A percentile compares a stretch with the other conserved stretches of the same genome.
Evolutionary conservation across 2,888 invertebrate genomes (phyloP).

Genomic region (Dryomyza anilis): DNA sequence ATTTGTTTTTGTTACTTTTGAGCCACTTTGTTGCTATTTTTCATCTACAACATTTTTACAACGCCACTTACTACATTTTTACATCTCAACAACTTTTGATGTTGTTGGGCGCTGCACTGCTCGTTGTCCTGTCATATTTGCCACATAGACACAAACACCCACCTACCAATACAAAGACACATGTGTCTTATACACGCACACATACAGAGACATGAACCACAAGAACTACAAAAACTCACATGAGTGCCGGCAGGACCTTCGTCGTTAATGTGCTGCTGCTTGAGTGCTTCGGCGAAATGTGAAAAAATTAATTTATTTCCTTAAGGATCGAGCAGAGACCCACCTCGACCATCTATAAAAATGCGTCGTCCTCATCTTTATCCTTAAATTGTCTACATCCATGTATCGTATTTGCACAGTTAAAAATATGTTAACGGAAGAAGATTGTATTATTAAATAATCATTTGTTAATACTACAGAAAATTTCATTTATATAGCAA

Average conservation of each 20-base stretch:
- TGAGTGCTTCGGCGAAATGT: neutral
- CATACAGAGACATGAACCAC: neutral
- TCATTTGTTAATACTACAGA: too few relatives aligned
- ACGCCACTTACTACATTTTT: conserved; percentile 8
- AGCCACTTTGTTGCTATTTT: neutral
- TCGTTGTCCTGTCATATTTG: neutral
- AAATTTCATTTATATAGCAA: too few relatives aligned
- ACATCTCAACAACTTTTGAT: conserved; percentile 11
- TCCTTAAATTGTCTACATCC: neutral
- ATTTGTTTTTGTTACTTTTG: neutral
- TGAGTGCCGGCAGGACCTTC: too few relatives aligned
- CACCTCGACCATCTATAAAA: too few relatives aligned
- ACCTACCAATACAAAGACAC: neutral
- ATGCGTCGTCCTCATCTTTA: neutral
- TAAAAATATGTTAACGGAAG: neutral
- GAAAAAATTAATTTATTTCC: conserved; percentile 3
- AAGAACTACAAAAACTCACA: neutral
- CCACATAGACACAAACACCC: neutral
- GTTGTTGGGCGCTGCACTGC: neutral
- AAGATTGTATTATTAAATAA: too few relatives aligned
- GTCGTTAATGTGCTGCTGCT: too few relatives aligned
- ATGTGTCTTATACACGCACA: too few relatives aligned
- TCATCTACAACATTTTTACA: conserved; percentile 3
- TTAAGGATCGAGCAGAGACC: neutral
- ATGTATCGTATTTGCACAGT: neutral